A percentile compares a stretch with the other conserved stretches of the same genome.
These are phyloP conservation scores for Ceratitis capitata DNA, from an alignment of 1,140 invertebrate species.

Conservation along the genomic window DNA sequence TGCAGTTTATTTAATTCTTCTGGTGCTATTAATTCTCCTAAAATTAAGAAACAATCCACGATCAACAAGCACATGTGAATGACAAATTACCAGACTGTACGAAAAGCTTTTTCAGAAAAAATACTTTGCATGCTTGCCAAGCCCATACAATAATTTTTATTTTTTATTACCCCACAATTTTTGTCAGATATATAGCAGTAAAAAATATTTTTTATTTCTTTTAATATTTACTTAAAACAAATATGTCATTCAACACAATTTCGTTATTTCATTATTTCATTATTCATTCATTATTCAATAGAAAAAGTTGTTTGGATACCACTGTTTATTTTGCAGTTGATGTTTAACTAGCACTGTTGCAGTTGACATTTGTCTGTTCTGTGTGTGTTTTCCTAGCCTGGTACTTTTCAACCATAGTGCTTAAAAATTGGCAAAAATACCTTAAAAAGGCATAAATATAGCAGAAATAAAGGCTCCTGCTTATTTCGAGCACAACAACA, in stretches of 20 bases:
- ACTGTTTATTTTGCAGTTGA: too few relatives aligned
- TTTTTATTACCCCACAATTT: too few relatives aligned
- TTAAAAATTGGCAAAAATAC: not conserved
- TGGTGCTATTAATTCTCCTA: not conserved
- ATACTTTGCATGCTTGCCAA: not conserved
- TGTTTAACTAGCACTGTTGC: not conserved
- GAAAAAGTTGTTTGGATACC: not conserved
- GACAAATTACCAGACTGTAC: not conserved
- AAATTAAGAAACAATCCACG: not conserved
- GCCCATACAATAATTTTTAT: not conserved
- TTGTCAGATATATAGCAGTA: too few relatives aligned
- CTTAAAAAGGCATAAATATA: not conserved
- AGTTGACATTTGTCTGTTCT: not conserved
- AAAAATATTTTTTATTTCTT: too few relatives aligned
- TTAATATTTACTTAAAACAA: not conserved
- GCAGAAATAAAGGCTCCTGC: not conserved
- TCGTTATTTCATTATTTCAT: not conserved
- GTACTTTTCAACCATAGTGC: not conserved
- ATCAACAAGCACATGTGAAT: conserved; percentile 13
- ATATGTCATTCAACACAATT: too few relatives aligned
- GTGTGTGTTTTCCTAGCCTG: not conserved
- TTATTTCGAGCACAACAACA: not conserved
- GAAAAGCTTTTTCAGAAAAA: not conserved
- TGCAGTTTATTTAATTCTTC: not conserved
- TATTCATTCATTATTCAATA: not conserved